A percentile compares a stretch with the other conserved stretches of the same genome.
These are phyloP conservation scores for Siniperca undulata DNA, from an alignment of 2,797 vertebrate genomes.

Conservation along the genomic window DNA sequence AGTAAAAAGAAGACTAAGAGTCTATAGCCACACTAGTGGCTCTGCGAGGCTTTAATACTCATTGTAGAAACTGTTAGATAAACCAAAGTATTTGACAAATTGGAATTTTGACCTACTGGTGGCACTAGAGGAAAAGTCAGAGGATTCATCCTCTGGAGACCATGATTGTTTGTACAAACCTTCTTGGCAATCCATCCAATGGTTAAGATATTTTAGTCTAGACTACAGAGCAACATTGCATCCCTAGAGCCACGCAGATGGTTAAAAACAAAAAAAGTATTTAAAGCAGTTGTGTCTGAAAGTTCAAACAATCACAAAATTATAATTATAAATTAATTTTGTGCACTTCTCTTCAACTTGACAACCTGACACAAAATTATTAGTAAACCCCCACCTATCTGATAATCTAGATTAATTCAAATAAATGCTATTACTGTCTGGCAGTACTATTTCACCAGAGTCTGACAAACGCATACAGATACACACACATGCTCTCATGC, in stretches of 20 bases:
- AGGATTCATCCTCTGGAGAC: neutral
- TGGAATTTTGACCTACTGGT: neutral
- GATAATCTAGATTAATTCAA: conserved; percentile 31
- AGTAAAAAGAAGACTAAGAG: no score
- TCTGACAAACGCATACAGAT: conserved; percentile 34
- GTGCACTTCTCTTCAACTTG: neutral
- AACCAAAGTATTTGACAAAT: neutral
- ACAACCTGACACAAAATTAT: neutral
- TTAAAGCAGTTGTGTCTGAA: neutral
- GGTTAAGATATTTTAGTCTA: neutral
- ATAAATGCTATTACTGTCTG: conserved; percentile 36
- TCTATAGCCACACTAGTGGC: no score
- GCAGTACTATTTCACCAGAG: conserved; percentile 19
- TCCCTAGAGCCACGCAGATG: neutral
- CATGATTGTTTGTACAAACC: neutral
- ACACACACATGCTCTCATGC: conserved; percentile 34
- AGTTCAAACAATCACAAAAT: conserved; percentile 15
- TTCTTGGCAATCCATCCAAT: neutral
- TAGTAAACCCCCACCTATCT: conserved; percentile 10
- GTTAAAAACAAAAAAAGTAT: neutral
- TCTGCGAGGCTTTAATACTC: neutral
- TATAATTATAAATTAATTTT: conserved; percentile 3
- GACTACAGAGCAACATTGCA: neutral
- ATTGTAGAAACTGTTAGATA: neutral
- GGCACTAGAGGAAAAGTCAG: neutral